Evolutionary conservation across 2,113 vertebrate species (phyloP).

Genomic region (Lepus timidus): DNA sequence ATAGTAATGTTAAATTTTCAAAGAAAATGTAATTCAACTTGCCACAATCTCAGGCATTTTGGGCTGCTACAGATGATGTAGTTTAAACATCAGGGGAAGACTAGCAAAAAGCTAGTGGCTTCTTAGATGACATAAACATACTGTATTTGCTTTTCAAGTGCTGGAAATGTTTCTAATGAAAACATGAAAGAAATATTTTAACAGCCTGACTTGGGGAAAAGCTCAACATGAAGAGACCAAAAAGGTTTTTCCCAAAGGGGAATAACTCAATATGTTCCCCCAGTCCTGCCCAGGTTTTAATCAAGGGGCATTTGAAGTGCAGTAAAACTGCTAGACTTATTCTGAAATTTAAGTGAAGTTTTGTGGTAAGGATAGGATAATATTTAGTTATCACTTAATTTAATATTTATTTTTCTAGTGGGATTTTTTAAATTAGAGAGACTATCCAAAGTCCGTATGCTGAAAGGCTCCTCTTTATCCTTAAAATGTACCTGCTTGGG

Average conservation of each 20-base stretch:
- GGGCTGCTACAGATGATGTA: constrained; percentile 69
- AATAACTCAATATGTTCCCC: constrained; percentile 67
- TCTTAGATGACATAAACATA: constrained; percentile 79
- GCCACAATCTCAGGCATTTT: constrained; percentile 65
- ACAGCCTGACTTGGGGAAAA: constrained; percentile 71
- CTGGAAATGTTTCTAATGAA: constrained; percentile 76
- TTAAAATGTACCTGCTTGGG: background rate
- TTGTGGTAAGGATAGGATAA: background rate
- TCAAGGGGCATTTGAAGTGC: constrained; percentile 23
- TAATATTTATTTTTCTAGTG: constrained; percentile 59
- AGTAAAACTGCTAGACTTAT: constrained; percentile 21
- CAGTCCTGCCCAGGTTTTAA: constrained; percentile 56
- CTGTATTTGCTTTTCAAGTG: constrained; percentile 81
- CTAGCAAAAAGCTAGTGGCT: constrained; percentile 68
- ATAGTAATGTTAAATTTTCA: constrained; percentile 67
- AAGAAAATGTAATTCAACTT: constrained; percentile 65
- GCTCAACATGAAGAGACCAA: constrained; percentile 63
- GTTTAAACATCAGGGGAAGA: constrained; percentile 73
- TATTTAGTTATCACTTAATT: constrained; percentile 43
- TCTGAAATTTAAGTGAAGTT: constrained; percentile 47
- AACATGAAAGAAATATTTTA: constrained; percentile 79
- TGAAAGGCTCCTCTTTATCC: background rate
- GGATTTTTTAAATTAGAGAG: constrained; percentile 41
- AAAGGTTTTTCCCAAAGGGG: constrained; percentile 71
- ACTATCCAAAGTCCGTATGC: background rate